Evolutionary conservation across 92 coral and sea anemone species (phyloP).

Genomic region (Palythoa grandis): DNA sequence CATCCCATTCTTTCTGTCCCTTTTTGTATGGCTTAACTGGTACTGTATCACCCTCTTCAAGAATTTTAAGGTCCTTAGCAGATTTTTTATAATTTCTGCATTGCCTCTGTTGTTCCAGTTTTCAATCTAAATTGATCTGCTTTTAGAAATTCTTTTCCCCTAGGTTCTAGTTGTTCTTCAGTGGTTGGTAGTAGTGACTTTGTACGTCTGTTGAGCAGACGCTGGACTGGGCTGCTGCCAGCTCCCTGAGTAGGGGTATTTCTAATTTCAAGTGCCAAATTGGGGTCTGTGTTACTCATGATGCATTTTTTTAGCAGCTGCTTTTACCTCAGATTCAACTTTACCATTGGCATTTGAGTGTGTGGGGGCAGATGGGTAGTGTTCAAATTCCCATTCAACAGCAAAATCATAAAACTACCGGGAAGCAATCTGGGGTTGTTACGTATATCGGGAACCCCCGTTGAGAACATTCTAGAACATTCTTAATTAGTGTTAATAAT

Average conservation of each 20-base stretch:
- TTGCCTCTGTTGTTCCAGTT: slow-evolving; percentile 12
- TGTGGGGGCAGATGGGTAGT: slow-evolving; percentile 20
- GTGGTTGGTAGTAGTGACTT: background rate
- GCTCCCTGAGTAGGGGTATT: slow-evolving; percentile 16
- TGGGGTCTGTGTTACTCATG: slow-evolving; percentile 27
- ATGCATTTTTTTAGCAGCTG: slow-evolving; percentile 38
- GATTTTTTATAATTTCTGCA: slow-evolving; percentile 8
- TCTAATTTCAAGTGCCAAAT: slow-evolving; percentile 16
- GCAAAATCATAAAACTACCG: slow-evolving; percentile 41
- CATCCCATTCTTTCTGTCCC: slow-evolving; percentile 2
- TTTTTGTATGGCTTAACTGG: slow-evolving; percentile 8
- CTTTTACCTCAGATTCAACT: slow-evolving; percentile 35
- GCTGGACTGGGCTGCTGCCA: slow-evolving; percentile 14
- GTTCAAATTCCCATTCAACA: slow-evolving; percentile 9
- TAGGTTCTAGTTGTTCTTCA: slow-evolving; percentile 11
- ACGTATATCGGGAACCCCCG: background rate
- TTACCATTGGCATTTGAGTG: slow-evolving; percentile 42
- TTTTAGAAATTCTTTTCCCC: background rate
- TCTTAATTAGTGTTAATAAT: too few species aligned
- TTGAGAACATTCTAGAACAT: background rate
- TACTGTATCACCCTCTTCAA: slow-evolving; percentile 16
- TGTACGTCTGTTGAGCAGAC: background rate
- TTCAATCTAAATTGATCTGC: background rate
- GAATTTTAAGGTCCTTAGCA: slow-evolving; percentile 21
- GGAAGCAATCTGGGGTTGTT: slow-evolving; percentile 10